Evolutionary conservation across 2,888 invertebrate genomes (phyloP), one percentile per base, ranked within the genome.

Genomic region (Drosophila picticornis): DNA sequence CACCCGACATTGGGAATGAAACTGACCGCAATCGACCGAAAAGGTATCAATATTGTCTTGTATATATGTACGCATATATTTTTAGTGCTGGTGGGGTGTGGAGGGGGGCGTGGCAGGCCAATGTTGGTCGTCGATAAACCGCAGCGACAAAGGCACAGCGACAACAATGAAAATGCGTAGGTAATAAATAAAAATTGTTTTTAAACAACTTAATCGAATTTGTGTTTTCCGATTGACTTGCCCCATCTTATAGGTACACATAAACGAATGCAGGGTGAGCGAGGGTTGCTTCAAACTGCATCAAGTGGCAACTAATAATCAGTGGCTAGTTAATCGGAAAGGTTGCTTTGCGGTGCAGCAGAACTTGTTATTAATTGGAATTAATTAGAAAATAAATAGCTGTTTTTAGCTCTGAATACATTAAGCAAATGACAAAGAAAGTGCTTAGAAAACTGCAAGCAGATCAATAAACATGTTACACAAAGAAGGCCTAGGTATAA

Each of bases 201-300:
- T 86, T 88, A 85, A 85, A 88, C 86, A 85, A 88, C 86, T 88
- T 88, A 83, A 85, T 85, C 88, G 84, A 85, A 86, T 88, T 85
- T 84, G 86, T 88, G 86, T 88, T 88, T 81, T 88, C 72, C 75
- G 86, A 88, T 85, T 80, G 81, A 85, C 83, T 85, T 68, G 63
- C 46, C 27, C 31, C 29, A 46, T 74, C 57, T 62, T 46, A n/a
- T 74, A 50, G 38, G 46, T 60, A 34, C 16, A 25, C 11, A 22
- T 2, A 22, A 43, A 22, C 53, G 46, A 36, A 53, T 63, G 68
- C 38, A 52, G 58, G 32, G 40, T 27, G 10, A n/a, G n/a, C 72
- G 63, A 61, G 72, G 75, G 68, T 2, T 2, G 80, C 0, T 46
- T 1, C 0, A 31, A 22, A 40, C 22, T 52, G 5, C 43, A 5